Evolutionary conservation across 2,797 vertebrate genomes (phyloP), one percentile per base, ranked within the genome.

Genomic region (Acanthurus leucopareius): DNA sequence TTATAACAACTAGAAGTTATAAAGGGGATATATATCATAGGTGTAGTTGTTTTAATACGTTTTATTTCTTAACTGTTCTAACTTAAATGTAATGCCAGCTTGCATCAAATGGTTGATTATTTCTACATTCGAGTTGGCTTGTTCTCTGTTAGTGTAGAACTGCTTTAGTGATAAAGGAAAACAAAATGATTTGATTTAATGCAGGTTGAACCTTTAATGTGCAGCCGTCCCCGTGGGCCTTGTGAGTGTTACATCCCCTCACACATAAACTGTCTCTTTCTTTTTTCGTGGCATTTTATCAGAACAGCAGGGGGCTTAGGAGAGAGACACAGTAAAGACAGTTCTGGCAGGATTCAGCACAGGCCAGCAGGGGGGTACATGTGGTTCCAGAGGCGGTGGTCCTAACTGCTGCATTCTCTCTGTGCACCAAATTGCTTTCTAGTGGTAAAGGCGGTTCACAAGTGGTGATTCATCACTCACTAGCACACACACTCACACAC

Each of bases 391-490:
- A 73, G 79, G 73, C 35, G 10, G 66, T 48, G 73, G 69, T 85
- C 80, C 69, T 51, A 47, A 77, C 58, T 73, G 70, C 74, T 79
- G 69, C 83, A 72, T 69, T 75, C 76, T 57, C 59, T 52, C 49
- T 63, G 40, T 78, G 73, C 71, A 80, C 84, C 68, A 71, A 83
- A 86, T 87, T 86, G 73, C 73, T 63, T 83, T 87, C 80, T 54
- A 81, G 75, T 78, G 72, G 79, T 79, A 71, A 57, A 83, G 60
- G 77, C 16, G 9, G 69, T 75, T 84, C 75, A 70, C 75, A 62
- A 77, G 63, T 19, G 59, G 82, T 87, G 89, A 89, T 84, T 87
- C 83, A 84, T 87, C 79, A 60, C 72, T 68, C 80, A 58, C 60
- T 28, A 51, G 81, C 22, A 57, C 80, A 80, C 51, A 14, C 35